Base-by-base conservation (phyloP, 2,888 invertebrate species). In the Branchellion lobata region DNA sequence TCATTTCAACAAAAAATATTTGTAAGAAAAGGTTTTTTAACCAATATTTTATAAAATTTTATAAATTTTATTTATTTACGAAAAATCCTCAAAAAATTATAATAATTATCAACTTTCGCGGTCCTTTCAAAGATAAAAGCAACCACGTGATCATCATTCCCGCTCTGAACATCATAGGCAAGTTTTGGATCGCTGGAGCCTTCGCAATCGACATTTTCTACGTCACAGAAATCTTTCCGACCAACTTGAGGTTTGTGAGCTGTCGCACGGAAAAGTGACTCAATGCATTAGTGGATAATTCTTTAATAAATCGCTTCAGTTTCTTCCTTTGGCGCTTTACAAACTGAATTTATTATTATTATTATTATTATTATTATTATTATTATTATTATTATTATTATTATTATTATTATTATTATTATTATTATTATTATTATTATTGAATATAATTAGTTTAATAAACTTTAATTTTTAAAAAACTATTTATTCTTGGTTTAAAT, bases 151-250 rank as follows among this genome's bases (percentile, higher is more conserved):
- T 47, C 11, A 18, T 47, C 47, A 47, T 18, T 31, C n/a, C 47
- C 27, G 57, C 57, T 3, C 57, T 51, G 29, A 51, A 33, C 27
- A 81, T 83, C 81, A 81, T 82, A 3, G 86, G 86, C n/a, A 87
- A 87, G 82, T 87, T 87, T 84, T 86, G 86, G 21, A 87, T 87
- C 51, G 85, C 86, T 3, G 86, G 85, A 1, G 84, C 86, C 1
- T 87, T 86, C 77, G 85, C 84, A 2, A 85, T 85, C 21, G 82
- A 86, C 0, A 86, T 86, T 80, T 83, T 87, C 69, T 86, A 85
- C 79, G 84, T 85, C 14, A 83, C 85, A 1, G 87, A 87, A 80
- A 84, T 86, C 40, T 87, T 86, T 81, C 87, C 86, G 24, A 87
- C 87, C 0, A 83, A 83, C 47, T 81, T 87, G 71, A 85, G 87